Base-by-base conservation (phyloP, 2,113 vertebrate species). In the Trichomycterus rosablanca region DNA sequence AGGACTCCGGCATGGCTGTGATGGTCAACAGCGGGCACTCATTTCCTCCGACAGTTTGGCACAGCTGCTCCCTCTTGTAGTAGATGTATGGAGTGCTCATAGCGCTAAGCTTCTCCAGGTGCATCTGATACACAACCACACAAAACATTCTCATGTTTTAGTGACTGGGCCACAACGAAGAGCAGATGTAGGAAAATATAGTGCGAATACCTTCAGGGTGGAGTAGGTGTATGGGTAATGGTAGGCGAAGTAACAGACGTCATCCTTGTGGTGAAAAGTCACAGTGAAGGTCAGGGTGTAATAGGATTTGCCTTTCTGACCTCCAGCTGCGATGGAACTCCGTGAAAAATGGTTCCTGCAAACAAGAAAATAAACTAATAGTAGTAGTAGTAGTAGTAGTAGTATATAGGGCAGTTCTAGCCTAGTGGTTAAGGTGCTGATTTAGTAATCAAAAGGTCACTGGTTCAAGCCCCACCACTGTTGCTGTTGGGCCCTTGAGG, bases 161-260 rank as follows among this genome's bases (percentile, higher is more conserved):
- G n/a, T n/a, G n/a, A n/a, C n/a, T n/a, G n/a, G n/a, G n/a, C n/a
- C n/a, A n/a, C n/a, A n/a, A n/a, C n/a, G n/a, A n/a, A n/a, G n/a
- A n/a, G n/a, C n/a, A n/a, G n/a, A n/a, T 30, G 3, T 30, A 30
- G 26, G 7, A 30, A 30, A 3, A 30, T 30, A 3, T 39, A 20
- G 49, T 8, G 52, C 32, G 19, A 8, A 40, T 74, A 97, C 96
- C 93, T 96, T 95, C 48, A 99, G 89, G 57, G 92, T 89, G 30
- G 95, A 97, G 44, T 91, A 98, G 0, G 96, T 99, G 51, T 98
- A 99, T 0, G 96, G 96, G 72, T 94, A 99, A 79, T 99, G 96
- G 75, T 99, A 98, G 70, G 96, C 93, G 74, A 98, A 98, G 78
- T 99, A 99, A 80, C 96, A 99, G 72, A 98, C 94, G 49, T 99